These are phyloP conservation scores for Beroe forskalii DNA, from an alignment of 37 sponge, comb jelly and placozoan genomes.

Conservation along the genomic window DNA sequence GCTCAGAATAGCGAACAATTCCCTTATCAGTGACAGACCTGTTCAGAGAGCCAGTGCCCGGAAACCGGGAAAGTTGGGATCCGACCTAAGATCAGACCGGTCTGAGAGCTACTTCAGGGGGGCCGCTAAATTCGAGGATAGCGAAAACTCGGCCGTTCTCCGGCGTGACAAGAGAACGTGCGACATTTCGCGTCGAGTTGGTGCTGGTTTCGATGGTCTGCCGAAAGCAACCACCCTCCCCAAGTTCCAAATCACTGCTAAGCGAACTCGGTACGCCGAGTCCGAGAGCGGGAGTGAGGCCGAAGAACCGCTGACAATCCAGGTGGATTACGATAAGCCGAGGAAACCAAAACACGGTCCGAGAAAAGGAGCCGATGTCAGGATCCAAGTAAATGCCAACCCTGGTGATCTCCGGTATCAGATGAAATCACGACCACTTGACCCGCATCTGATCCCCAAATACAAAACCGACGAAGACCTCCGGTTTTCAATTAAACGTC, in stretches of 20 bases:
- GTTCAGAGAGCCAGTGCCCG: background rate
- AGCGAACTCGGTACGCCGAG: background rate
- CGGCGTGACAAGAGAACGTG: background rate
- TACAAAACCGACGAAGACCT: conserved; percentile 39
- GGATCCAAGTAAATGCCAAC: background rate
- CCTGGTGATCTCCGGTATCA: conserved; percentile 30
- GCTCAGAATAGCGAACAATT: background rate
- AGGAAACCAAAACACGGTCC: background rate
- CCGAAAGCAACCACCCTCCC: background rate
- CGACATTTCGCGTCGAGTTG: background rate
- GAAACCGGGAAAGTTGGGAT: background rate
- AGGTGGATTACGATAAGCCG: conserved; percentile 8
- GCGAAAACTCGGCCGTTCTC: background rate
- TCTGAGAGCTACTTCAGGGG: background rate
- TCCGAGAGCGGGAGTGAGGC: background rate
- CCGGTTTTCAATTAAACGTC: conserved; percentile 37
- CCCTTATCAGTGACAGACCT: background rate
- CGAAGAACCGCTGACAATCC: conserved; percentile 5
- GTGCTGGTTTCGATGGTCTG: background rate
- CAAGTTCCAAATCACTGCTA: background rate
- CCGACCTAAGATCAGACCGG: background rate
- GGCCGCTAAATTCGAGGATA: background rate
- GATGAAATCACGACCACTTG: conserved; percentile 56
- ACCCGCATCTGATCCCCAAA: background rate
- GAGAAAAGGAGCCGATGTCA: background rate